These are phyloP conservation scores for Etia nguti DNA, from an alignment of 2,113 vertebrate genomes.

Conservation along the genomic window DNA sequence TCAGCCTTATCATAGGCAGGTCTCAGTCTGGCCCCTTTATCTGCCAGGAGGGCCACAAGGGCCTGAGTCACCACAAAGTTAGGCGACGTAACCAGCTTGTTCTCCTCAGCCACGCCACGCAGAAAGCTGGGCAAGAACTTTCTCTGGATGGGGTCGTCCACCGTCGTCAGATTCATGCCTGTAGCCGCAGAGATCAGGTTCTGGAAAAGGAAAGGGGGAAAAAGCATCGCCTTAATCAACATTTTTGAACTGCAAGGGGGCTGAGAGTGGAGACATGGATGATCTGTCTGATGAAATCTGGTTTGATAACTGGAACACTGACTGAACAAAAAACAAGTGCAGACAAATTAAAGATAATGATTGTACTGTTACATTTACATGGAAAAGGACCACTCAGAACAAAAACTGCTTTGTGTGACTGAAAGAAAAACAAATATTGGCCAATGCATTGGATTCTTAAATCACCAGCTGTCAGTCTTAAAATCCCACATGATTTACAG, in stretches of 20 bases:
- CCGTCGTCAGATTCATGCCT: constrained; percentile 93
- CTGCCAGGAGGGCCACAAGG: constrained; percentile 90
- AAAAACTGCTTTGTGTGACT: background rate
- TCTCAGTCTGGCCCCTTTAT: constrained; percentile 90
- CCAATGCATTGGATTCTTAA: fast-evolving
- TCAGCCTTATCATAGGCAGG: constrained; percentile 91
- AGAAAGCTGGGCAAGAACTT: constrained; percentile 96
- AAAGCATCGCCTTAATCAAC: background rate
- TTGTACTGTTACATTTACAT: background rate
- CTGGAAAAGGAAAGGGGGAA: constrained; percentile 51
- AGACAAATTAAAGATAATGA: background rate
- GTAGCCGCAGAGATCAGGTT: constrained; percentile 97
- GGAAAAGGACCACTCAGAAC: background rate
- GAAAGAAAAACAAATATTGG: background rate
- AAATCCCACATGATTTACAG: background rate
- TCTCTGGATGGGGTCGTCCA: constrained; percentile 94
- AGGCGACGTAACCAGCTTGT: constrained; percentile 93
- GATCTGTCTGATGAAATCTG: background rate
- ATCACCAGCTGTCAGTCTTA: background rate
- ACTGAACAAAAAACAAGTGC: background rate
- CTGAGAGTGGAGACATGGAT: background rate
- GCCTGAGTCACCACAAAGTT: constrained; percentile 98
- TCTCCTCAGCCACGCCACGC: constrained; percentile 91
- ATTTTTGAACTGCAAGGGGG: background rate
- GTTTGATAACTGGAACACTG: background rate